A percentile compares a stretch with the other conserved stretches of the same genome.
phyloP scores from a whole-genome alignment of 1,140 invertebrate species.

The Pissodes strobi region DNA sequence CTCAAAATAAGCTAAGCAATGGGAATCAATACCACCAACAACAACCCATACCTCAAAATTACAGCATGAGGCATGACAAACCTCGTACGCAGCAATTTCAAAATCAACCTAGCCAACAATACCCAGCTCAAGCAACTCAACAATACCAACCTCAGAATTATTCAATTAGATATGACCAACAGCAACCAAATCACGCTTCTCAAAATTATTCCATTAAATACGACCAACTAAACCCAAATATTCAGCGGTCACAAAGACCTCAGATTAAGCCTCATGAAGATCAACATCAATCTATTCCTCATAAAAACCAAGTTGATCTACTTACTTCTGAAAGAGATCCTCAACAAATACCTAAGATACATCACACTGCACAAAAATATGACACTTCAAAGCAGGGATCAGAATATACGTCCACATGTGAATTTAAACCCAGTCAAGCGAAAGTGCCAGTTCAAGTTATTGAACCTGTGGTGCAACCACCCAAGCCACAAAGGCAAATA shows the following conservation, averaged over 20 bases:
- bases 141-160: conserved; percentile 26
- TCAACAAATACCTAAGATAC: background rate
- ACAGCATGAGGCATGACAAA: conserved; percentile 13
- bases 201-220: conserved; percentile 17
- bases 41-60: conserved; percentile 9
- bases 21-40: background rate
- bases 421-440: conserved; percentile 31
- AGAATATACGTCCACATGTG: conserved; percentile 40
- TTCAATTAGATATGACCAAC: conserved; percentile 18
- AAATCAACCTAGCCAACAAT: conserved; percentile 16
- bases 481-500: conserved; percentile 38
- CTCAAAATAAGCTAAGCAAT: background rate
- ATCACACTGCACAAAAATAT: background rate
- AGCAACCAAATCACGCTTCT: background rate
- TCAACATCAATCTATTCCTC: conserved; percentile 12
- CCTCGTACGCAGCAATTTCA: background rate
- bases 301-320: conserved; percentile 7
- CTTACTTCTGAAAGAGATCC: conserved; percentile 25
- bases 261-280: background rate
- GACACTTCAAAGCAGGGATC: background rate
- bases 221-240: conserved; percentile 4
- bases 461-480: conserved; percentile 26
- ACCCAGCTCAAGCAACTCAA: conserved; percentile 2
- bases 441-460: conserved; percentile 27
- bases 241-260: background rate